Base-by-base conservation (phyloP, 2,113 vertebrate genomes). In the Ceyx cyanopectus region DNA sequence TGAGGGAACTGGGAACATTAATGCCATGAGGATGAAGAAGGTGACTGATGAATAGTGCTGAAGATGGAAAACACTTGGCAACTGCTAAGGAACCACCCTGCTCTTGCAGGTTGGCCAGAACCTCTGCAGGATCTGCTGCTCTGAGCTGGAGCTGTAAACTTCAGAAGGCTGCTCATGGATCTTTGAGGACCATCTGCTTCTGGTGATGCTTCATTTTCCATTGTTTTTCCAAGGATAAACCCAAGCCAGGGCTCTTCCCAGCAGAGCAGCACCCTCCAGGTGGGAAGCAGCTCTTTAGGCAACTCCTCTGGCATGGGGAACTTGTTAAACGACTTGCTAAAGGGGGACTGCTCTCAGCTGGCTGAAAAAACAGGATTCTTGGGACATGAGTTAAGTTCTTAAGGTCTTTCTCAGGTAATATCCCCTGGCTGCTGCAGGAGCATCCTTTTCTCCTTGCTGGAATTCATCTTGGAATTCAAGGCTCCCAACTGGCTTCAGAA, bases 381-480 rank as follows among this genome's bases (percentile, higher is more conserved):
- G 24, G 54, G 29, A 65, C 11, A 56, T 6, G 23, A 22, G 32
- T 29, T 5, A 3, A 34, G 21, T 37, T 34, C 29, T 41, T 5
- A 10, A 73, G 18, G 37, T 12, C 12, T 89, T 73, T 24, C 75
- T 73, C 0, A 0, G 27, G 15, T 45, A 48, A 12, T 0, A 0
- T 4, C 1, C 3, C n/a, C 15, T 20, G n/a, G 6, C 11, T 46
- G 46, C 26, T 65, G 40, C 22, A 46, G 57, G 41, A 76, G 6
- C 1, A 0, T 40, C 30, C 18, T 93, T 60, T 50, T 14, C 32
- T 63, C 30, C 4, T 32, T 24, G 37, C 58, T 66, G 8, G 15
- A 76, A 58, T 81, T 85, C 37, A 7, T 68, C 78, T 34, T 22
- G 62, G 56, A 62, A 69, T 30, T 85, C 14, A 0, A 0, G 15